A percentile compares a stretch with the other conserved stretches of the same genome.
These are phyloP conservation scores for Axea sp. DNA, from an alignment of 2,888 invertebrate species.

Conservation along the genomic window DNA sequence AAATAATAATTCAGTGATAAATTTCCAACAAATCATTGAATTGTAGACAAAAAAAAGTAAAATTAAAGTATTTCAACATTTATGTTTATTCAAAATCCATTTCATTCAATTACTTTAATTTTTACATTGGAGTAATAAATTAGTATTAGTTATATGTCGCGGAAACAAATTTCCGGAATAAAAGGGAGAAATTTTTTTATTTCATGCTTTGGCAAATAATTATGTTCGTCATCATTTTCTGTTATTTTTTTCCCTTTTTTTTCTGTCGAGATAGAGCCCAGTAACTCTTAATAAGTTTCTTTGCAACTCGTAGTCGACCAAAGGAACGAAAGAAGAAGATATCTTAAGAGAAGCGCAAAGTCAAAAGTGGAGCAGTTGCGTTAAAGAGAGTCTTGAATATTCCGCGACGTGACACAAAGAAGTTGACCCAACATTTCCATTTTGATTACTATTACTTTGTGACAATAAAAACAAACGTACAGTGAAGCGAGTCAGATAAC, in stretches of 20 bases:
- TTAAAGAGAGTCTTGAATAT: slow-evolving; percentile 42
- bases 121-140: slow-evolving; percentile 44
- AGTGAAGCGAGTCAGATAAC: no score
- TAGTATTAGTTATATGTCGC: slow-evolving; percentile 5
- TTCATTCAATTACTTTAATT: no score
- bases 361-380: slow-evolving; percentile 32
- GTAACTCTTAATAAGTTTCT: slow-evolving; percentile 60
- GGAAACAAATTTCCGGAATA: slow-evolving; percentile 17
- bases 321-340: slow-evolving; percentile 31
- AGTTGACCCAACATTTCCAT: slow-evolving; percentile 38
- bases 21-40: no score
- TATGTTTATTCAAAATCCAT: no score
- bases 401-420: slow-evolving; percentile 8
- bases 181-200: slow-evolving; percentile 15
- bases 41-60: no score
- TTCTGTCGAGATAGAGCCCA: slow-evolving; percentile 36
- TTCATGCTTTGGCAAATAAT: slow-evolving; percentile 42
- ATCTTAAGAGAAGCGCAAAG: slow-evolving; percentile 32
- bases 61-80: no score
- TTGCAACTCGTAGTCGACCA: slow-evolving; percentile 27
- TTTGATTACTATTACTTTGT: no score
- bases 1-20: no score
- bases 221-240: slow-evolving; percentile 13
- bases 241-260: not conserved
- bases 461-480: no score